These are phyloP conservation scores for Epizoanthus scotinus DNA, from an alignment of 92 coral and sea anemone species.

Conservation along the genomic window DNA sequence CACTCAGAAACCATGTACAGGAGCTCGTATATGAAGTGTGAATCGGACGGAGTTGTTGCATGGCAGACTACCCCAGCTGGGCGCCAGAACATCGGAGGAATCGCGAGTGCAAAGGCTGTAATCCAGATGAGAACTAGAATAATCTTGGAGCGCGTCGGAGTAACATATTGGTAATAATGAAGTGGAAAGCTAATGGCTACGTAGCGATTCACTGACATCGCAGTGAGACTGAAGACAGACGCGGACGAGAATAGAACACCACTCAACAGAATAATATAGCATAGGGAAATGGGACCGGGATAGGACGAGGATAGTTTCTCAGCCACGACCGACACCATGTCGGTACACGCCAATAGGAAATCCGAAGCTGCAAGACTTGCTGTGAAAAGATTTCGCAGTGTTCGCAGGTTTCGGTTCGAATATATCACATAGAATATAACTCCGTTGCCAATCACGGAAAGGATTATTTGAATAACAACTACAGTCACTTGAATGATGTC, in stretches of 20 bases:
- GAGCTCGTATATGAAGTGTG: conserved; percentile 62
- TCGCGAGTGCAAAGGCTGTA: conserved; percentile 64
- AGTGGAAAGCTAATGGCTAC: conserved; percentile 72
- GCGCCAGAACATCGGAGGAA: conserved; percentile 77
- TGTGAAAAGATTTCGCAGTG: conserved; percentile 65
- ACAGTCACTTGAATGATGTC: conserved; percentile 58
- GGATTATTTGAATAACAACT: conserved; percentile 38
- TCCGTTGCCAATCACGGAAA: conserved; percentile 66
- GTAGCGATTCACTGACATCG: conserved; percentile 70
- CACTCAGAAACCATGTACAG: conserved; percentile 75
- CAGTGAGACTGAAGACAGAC: conserved; percentile 74
- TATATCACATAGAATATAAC: conserved; percentile 60
- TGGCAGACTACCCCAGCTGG: conserved; percentile 68
- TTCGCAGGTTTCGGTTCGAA: conserved; percentile 57
- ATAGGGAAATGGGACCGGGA: conserved; percentile 55
- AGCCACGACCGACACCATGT: conserved; percentile 60
- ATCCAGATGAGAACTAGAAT: conserved; percentile 60
- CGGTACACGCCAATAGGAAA: conserved; percentile 63
- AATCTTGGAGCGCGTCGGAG: conserved; percentile 57
- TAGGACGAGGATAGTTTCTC: conserved; percentile 54
- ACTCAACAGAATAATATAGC: conserved; percentile 65
- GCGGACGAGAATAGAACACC: conserved; percentile 73
- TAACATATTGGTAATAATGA: conserved; percentile 61
- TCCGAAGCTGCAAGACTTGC: conserved; percentile 75
- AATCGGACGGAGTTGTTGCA: conserved; percentile 63